These are phyloP conservation scores for Mustela nigripes DNA, from an alignment of 2,113 vertebrate species.

Conservation along the genomic window DNA sequence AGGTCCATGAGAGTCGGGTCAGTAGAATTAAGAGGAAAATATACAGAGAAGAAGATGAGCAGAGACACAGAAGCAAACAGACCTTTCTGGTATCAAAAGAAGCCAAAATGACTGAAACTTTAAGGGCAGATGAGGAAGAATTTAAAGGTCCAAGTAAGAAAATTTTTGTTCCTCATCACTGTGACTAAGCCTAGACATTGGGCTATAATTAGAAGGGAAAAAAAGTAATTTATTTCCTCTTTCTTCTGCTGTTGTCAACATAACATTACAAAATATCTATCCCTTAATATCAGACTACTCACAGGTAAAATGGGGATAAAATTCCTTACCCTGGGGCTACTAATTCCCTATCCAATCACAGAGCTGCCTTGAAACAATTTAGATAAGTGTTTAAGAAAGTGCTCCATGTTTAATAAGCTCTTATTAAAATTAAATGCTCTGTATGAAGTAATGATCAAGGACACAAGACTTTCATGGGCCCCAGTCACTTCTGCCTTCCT, in stretches of 20 bases:
- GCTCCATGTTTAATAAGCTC: neutral
- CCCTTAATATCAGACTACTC: neutral
- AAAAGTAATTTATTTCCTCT: neutral
- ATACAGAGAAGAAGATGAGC: neutral
- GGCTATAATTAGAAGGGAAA: neutral
- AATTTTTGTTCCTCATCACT: neutral
- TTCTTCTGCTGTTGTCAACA: neutral
- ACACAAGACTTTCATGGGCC: too few relatives aligned
- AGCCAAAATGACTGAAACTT: neutral
- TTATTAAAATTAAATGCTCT: neutral
- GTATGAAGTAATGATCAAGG: neutral
- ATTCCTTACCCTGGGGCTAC: neutral
- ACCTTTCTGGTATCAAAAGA: neutral
- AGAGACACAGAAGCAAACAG: neutral
- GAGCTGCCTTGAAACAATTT: neutral
- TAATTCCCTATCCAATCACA: neutral
- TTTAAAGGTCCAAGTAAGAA: neutral
- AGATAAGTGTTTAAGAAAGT: neutral
- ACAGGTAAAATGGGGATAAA: neutral
- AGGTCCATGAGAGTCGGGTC: neutral
- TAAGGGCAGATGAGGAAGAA: neutral
- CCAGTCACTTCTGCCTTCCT: neutral
- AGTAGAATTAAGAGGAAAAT: neutral
- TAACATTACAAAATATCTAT: neutral
- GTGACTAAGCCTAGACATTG: neutral